Evolutionary conservation across 1,140 invertebrate species (phyloP), one percentile per base, ranked within the genome.

Genomic region (Zeugodacus cucurbitae): DNA sequence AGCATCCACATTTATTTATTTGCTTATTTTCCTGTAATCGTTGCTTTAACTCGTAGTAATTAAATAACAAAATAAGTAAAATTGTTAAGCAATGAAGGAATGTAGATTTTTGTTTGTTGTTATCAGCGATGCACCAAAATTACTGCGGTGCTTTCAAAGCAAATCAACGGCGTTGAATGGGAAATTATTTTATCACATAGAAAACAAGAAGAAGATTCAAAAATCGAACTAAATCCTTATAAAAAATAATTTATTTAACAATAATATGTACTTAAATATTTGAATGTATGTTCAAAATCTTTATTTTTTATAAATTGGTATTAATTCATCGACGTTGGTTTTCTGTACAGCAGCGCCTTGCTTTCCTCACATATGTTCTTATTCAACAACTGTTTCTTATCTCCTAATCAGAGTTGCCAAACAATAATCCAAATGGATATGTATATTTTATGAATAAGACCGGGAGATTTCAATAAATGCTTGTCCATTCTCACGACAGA

Each of bases 41-140:
- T 6, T 3, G 48, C 22, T 22, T n/a, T 29, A 22, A 48, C 10
- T 82, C 26, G 8, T 14, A 26, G n/a, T 54, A 11, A 82, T 82
- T 48, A 54, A 82, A 48, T 48, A 54, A 82, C 41, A 82, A 48
- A 48, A 48, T 10, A n/a, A 82, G 3, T 54, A 22, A 82, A 82
- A 54, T 54, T 26, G 74, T 48, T 10, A n/a, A 82, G 22, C 20
- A 82, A 82, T 48, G n/a, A 82, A 41, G 26, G 14, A 82, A 82
- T 82, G 74, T 10, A 82, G 48, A 82, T 4, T 37, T 54, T 48
- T 20, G 10, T 74, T 82, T 48, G 41, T 82, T 82, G 74, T 82
- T 82, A 82, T 82, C 74, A 82, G 41, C 74, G n/a, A 48, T 82
- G 74, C 74, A 82, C 74, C 74, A 44, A 54, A 82, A 82, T 14